Conservation (phyloP, 2,113 vertebrate genomes). For the Scortum barcoo region DNA sequence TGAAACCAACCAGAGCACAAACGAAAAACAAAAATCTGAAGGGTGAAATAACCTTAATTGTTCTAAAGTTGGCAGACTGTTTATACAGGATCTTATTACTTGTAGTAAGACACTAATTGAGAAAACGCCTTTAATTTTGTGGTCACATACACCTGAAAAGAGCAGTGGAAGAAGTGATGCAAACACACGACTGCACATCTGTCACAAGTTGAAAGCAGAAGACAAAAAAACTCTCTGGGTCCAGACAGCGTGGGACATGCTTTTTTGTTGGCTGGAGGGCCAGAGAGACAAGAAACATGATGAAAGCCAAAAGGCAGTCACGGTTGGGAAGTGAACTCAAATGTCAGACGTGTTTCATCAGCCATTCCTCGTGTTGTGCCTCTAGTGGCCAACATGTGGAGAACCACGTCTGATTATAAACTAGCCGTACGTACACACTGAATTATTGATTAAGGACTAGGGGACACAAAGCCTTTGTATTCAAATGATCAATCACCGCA, state of each 20-base stretch:
- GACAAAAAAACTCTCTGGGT: not conserved
- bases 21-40: not conserved
- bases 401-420: conserved; percentile 36
- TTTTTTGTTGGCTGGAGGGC: conserved; percentile 7
- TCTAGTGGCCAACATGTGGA: conserved; percentile 24
- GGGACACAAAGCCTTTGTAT: conserved; percentile 24
- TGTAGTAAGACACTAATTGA: not conserved
- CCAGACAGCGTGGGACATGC: not conserved
- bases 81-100: not conserved
- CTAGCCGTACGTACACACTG: conserved; percentile 2
- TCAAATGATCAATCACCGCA: conserved; percentile 55
- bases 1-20: not conserved
- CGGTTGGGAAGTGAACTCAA: conserved; percentile 24
- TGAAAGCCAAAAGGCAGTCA: conserved; percentile 36
- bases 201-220: conserved; percentile 15
- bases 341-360: conserved; percentile 48
- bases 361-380: conserved; percentile 13
- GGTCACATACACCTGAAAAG: not conserved
- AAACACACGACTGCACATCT: conserved; percentile 1
- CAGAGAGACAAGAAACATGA: conserved; percentile 37
- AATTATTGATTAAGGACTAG: conserved; percentile 15
- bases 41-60: not conserved
- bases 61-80: not conserved
- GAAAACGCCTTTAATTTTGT: not conserved
- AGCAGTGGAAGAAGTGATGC: not conserved